These are phyloP conservation scores for Metallyticus violacea DNA, from an alignment of 2,888 invertebrate species.

Conservation along the genomic window DNA sequence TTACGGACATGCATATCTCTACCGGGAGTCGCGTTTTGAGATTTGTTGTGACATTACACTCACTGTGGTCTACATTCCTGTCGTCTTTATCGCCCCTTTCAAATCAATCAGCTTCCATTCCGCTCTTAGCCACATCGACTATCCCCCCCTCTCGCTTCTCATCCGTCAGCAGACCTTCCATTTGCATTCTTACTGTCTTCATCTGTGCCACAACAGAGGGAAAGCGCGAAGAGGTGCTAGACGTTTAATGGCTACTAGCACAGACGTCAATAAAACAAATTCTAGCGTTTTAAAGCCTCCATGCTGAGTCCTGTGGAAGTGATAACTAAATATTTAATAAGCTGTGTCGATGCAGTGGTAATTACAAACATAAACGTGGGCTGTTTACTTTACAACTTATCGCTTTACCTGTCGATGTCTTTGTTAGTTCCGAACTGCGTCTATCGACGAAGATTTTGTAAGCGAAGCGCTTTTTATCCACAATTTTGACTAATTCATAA, in stretches of 20 bases:
- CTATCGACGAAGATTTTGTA: background rate
- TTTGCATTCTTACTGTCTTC: background rate
- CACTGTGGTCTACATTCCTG: background rate
- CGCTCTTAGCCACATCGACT: background rate
- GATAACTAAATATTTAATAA: background rate
- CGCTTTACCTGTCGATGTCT: background rate
- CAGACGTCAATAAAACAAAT: background rate
- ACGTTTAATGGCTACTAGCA: background rate
- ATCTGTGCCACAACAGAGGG: background rate
- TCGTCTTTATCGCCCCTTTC: background rate
- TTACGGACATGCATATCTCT: background rate
- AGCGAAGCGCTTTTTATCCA: too few species aligned
- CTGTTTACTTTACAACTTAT: background rate
- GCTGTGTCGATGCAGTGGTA: background rate
- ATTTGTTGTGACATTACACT: background rate
- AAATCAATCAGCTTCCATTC: constrained; percentile 4
- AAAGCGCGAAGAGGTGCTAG: background rate
- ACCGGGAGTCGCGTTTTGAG: background rate
- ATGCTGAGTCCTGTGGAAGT: background rate
- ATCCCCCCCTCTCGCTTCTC: background rate
- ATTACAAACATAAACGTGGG: background rate
- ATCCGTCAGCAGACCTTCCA: background rate
- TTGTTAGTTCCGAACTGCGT: background rate
- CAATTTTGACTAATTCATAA: too few species aligned
- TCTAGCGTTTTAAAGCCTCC: background rate